A percentile compares a stretch with the other conserved stretches of the same genome.
Evolutionary conservation across 2,888 invertebrate species (phyloP).

Genomic region (Elysia crispata): DNA sequence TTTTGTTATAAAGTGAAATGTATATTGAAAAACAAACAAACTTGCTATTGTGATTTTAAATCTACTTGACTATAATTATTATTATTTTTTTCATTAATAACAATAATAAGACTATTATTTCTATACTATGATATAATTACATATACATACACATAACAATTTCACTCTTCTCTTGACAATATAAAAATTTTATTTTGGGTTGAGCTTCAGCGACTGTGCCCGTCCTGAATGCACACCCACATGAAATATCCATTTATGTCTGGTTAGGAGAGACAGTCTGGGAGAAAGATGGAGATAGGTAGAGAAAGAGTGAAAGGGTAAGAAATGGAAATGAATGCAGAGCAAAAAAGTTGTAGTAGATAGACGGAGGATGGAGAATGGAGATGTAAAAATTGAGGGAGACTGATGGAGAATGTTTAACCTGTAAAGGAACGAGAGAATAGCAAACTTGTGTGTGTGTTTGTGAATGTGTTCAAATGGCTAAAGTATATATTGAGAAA

Average conservation of each 20-base stretch:
- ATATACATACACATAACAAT: not conserved
- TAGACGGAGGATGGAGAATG: not conserved
- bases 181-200: too few species aligned
- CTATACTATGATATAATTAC: not conserved
- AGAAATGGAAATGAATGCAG: not conserved
- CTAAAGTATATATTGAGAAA: not conserved
- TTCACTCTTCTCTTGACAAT: not conserved
- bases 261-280: not conserved
- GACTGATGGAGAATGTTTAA: not conserved
- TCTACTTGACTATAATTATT: not conserved
- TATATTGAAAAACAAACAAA: not conserved
- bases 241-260: too few species aligned
- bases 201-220: too few species aligned
- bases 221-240: too few species aligned
- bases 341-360: not conserved
- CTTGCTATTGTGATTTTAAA: not conserved
- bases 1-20: too few species aligned
- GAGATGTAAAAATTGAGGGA: not conserved
- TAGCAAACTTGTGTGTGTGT: too few species aligned
- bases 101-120: not conserved
- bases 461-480: too few species aligned
- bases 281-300: conserved; percentile 3
- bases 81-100: not conserved
- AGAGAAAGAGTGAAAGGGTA: conserved; percentile 6
- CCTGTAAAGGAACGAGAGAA: too few species aligned